These are phyloP conservation scores for Bombyx mori DNA, from an alignment of 1,140 invertebrate species.

Conservation along the genomic window ASM3026992v2 NC_085125.1:6810501-6811000, in stretches of 20 bases:
- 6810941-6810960: conserved; percentile 30
- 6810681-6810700: conserved; percentile 32
- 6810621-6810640: neutral
- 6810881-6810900: conserved; percentile 17
- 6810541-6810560: neutral
- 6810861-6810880: conserved; percentile 14
- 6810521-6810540: neutral
- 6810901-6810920: conserved; percentile 23
- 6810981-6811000: conserved; percentile 32
- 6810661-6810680: conserved; percentile 24
- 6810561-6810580: no score
- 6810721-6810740: conserved; percentile 35
- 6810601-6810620: conserved; percentile 1
- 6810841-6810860: conserved; percentile 12
- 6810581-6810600: conserved; percentile 7
- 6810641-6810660: conserved; percentile 13
- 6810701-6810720: conserved; percentile 27
- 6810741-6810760: conserved; percentile 18
- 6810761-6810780: conserved; percentile 37
- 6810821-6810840: conserved; percentile 26
- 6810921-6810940: conserved; percentile 33
- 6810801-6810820: conserved; percentile 27
- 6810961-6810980: conserved; percentile 39
- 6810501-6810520: no score
- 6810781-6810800: conserved; percentile 41